Conservation (phyloP, 2,888 invertebrate genomes). For the Diarsia dahlii region DNA sequence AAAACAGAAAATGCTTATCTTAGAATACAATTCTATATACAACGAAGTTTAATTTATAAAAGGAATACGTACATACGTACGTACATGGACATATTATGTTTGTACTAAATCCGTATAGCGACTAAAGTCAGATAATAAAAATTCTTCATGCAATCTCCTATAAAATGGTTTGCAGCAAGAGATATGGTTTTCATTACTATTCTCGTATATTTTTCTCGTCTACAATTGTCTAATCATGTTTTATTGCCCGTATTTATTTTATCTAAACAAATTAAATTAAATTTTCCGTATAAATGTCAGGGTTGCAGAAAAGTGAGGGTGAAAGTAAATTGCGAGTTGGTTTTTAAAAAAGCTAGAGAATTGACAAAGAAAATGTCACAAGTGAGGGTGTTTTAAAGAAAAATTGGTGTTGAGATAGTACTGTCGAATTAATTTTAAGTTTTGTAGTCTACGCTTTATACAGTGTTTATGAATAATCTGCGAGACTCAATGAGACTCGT, state of each 20-base stretch:
- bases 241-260: slow-evolving; percentile 60
- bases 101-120: slow-evolving; percentile 46
- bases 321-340: slow-evolving; percentile 26
- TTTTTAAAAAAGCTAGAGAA: slow-evolving; percentile 5
- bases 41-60: slow-evolving; percentile 43
- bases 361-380: not conserved
- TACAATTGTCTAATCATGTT: slow-evolving; percentile 62
- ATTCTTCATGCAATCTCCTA: slow-evolving; percentile 59
- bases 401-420: not conserved
- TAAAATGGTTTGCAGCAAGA: slow-evolving; percentile 63
- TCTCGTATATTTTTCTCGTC: slow-evolving; percentile 51
- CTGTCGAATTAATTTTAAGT: not conserved
- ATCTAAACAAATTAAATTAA: slow-evolving; percentile 51
- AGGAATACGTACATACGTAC: not conserved
- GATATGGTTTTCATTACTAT: slow-evolving; percentile 61
- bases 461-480: not conserved
- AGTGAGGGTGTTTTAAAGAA: not conserved
- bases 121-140: slow-evolving; percentile 53
- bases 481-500: not conserved
- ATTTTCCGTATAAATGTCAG: slow-evolving; percentile 39
- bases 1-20: slow-evolving; percentile 23
- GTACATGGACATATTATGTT: slow-evolving; percentile 21
- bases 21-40: slow-evolving; percentile 27
- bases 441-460: not conserved
- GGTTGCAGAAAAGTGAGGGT: slow-evolving; percentile 16